A percentile compares a stretch with the other conserved stretches of the same genome.
These are phyloP conservation scores for Mormyrus lacerda DNA, from an alignment of 2,113 vertebrate species.

Conservation along the genomic window DNA sequence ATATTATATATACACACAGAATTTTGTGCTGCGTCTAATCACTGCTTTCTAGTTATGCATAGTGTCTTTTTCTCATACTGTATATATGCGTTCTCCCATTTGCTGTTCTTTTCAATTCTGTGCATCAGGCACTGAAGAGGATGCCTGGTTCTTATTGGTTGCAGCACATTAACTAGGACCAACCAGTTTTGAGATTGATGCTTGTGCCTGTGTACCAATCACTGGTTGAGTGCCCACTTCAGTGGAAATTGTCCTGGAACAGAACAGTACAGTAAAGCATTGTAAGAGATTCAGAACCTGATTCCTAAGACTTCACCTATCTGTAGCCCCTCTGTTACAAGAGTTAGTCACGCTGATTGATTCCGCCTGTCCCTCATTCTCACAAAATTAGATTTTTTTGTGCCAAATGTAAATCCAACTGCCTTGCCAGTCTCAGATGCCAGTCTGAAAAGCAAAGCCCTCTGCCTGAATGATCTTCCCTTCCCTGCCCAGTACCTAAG, in stretches of 20 bases:
- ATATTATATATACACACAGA: neutral
- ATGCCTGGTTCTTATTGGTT: neutral
- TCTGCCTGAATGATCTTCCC: neutral
- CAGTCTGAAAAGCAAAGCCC: neutral
- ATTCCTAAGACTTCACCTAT: neutral
- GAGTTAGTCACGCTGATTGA: neutral
- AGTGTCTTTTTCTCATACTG: neutral
- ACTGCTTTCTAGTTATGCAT: neutral
- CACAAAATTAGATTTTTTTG: neutral
- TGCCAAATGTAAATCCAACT: neutral
- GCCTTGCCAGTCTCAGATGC: neutral
- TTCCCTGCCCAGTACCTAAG: neutral
- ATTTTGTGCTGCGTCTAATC: neutral
- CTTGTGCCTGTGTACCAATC: neutral
- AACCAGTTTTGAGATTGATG: neutral
- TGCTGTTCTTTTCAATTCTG: neutral
- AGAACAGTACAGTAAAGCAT: neutral
- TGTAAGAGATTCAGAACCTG: neutral
- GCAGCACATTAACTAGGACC: neutral
- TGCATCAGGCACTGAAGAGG: neutral
- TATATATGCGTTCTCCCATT: neutral
- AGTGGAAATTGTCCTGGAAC: neutral
- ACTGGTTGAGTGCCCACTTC: neutral
- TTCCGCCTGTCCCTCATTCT: neutral
- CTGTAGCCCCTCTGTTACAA: neutral